These are phyloP conservation scores for Drosophila longiperda DNA, from an alignment of 2,888 invertebrate species.

Conservation along the genomic window DNA sequence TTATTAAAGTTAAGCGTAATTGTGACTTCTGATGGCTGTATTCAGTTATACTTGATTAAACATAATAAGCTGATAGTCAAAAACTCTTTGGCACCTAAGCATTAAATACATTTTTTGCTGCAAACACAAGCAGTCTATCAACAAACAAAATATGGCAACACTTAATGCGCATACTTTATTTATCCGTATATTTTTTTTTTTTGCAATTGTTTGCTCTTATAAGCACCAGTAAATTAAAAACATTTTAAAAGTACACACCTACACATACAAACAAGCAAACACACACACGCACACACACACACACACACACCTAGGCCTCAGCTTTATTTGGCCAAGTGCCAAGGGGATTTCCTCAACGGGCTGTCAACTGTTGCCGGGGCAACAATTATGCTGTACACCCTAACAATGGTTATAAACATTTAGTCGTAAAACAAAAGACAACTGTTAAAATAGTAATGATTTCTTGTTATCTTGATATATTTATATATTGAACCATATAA, in stretches of 20 bases:
- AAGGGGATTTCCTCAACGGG: conserved; percentile 71
- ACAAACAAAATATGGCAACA: conserved; percentile 18
- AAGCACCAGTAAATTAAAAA: conserved; percentile 61
- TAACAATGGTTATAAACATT: background rate
- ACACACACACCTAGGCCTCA: conserved; percentile 17
- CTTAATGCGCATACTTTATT: conserved; percentile 37
- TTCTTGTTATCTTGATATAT: too few species aligned
- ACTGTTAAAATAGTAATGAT: background rate
- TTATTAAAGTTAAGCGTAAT: background rate
- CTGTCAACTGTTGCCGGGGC: conserved; percentile 46
- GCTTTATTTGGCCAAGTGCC: conserved; percentile 56
- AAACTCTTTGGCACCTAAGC: conserved; percentile 52
- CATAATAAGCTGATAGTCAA: conserved; percentile 37
- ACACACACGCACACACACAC: background rate
- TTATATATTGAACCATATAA: too few species aligned
- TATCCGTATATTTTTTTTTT: conserved; percentile 27
- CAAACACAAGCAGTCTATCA: conserved; percentile 20
- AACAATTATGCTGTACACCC: background rate
- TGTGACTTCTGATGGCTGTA: conserved; percentile 6
- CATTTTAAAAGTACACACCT: conserved; percentile 40
- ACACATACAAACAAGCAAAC: too few species aligned
- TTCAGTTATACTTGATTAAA: background rate
- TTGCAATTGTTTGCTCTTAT: conserved; percentile 50
- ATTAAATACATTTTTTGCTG: conserved; percentile 33
- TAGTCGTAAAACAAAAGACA: background rate